phyloP scores from a whole-genome alignment of 2,113 vertebrate species.

The Erpornis zantholeuca region DNA sequence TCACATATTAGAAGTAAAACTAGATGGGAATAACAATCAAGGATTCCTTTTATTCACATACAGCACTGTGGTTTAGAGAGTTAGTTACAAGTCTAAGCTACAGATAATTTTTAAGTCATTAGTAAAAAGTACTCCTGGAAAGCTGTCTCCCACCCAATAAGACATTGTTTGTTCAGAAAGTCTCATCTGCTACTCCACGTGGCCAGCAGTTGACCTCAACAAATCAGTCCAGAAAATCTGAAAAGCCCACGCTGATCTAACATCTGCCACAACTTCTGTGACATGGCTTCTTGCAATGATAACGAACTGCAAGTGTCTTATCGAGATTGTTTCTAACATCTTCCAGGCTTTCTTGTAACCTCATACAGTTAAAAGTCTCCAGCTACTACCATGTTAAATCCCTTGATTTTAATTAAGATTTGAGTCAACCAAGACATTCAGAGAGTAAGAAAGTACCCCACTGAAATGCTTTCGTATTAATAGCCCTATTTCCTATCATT shows the following conservation, averaged over 20 bases:
- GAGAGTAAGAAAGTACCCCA: background rate
- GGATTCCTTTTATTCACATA: background rate
- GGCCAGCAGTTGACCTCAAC: background rate
- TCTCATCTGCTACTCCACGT: background rate
- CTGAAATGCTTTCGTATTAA: background rate
- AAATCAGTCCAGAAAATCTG: conserved; percentile 21
- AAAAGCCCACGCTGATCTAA: background rate
- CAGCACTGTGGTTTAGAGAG: background rate
- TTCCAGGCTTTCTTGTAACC: background rate
- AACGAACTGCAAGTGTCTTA: background rate
- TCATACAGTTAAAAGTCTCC: background rate
- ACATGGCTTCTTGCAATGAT: background rate
- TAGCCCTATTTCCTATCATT: background rate
- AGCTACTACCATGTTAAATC: background rate
- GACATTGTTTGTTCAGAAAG: background rate
- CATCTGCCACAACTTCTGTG: conserved; percentile 34
- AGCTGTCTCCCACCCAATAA: background rate
- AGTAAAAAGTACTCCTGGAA: background rate
- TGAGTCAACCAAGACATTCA: background rate
- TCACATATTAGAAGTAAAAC: background rate
- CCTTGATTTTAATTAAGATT: background rate
- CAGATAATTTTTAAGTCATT: background rate
- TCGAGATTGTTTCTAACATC: background rate
- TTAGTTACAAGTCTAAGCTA: background rate
- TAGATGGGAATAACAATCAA: background rate